phyloP scores from a whole-genome alignment of 2,888 invertebrate species.

The Caenorhabditis virilis region DNA sequence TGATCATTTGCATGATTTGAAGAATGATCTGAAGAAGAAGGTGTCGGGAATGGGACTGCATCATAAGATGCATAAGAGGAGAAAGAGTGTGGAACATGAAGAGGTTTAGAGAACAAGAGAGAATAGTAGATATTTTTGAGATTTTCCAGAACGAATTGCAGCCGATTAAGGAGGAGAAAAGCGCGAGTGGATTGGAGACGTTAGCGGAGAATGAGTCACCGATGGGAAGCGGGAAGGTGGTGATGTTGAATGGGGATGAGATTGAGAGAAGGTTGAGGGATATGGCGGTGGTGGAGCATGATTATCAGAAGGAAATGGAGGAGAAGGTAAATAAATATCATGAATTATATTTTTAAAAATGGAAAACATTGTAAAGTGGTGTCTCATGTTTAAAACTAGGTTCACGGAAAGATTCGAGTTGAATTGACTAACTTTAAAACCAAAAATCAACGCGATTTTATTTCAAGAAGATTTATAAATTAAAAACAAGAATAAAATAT shows the following conservation, averaged over 20 bases:
- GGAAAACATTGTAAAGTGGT: no score
- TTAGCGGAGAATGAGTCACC: constrained; percentile 9
- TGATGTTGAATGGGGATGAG: constrained; percentile 27
- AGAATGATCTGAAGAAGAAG: constrained; percentile 46
- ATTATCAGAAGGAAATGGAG: constrained; percentile 22
- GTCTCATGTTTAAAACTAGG: no score
- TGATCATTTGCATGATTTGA: constrained; percentile 49
- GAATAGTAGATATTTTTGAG: constrained; percentile 1
- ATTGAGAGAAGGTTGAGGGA: constrained; percentile 29
- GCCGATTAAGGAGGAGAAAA: constrained; percentile 34
- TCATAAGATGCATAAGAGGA: constrained; percentile 38
- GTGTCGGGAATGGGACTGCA: constrained; percentile 35
- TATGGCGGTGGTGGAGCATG: constrained; percentile 20
- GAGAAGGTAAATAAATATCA: no score
- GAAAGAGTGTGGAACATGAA: constrained; percentile 40
- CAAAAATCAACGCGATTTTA: no score
- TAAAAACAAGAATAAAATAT: no score
- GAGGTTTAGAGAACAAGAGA: constrained; percentile 8
- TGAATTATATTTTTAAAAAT: no score
- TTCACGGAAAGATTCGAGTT: no score
- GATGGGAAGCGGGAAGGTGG: constrained; percentile 10
- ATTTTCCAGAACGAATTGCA: constrained; percentile 14
- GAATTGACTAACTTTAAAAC: no score
- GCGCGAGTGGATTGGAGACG: constrained; percentile 3
- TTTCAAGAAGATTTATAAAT: no score